A percentile compares a stretch with the other conserved stretches of the same genome.
Evolutionary conservation across 2,888 invertebrate genomes (phyloP).

Genomic region (Neoitamus cyanurus): DNA sequence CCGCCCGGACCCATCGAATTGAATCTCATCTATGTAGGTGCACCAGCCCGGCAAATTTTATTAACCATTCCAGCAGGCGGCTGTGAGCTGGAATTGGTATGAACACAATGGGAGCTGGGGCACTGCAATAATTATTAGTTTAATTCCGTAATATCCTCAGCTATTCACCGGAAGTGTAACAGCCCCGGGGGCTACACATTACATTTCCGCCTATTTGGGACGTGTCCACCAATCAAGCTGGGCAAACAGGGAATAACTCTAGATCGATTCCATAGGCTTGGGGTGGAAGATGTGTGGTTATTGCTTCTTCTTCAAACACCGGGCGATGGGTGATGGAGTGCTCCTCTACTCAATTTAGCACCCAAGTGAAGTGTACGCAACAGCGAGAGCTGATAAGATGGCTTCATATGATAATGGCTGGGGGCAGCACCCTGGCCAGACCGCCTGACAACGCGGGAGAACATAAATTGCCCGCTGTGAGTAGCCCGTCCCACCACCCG

Average conservation of each 20-base stretch:
- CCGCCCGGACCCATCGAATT: not conserved
- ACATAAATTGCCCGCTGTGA: not conserved
- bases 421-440: not conserved
- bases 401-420: not conserved
- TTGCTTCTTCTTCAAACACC: not conserved
- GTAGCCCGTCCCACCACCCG: not conserved
- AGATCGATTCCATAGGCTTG: not conserved
- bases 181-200: not conserved
- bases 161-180: not conserved
- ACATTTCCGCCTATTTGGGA: slow-evolving; percentile 1
- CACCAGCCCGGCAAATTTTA: not conserved
- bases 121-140: not conserved
- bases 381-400: not conserved
- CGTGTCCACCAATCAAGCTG: not conserved
- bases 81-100: not conserved
- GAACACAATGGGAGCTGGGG: not conserved
- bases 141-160: not conserved
- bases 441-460: not conserved
- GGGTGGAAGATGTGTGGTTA: not conserved
- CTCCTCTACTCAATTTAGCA: not conserved
- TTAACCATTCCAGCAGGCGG: not conserved
- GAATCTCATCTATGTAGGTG: not conserved
- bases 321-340: not conserved
- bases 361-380: not conserved
- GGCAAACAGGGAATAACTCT: not conserved